Percentiles rank a stretch among this genome's conserved stretches.
Conservation (phyloP, 2,113 vertebrate genomes). For the Cephalophus harveyi region DNA sequence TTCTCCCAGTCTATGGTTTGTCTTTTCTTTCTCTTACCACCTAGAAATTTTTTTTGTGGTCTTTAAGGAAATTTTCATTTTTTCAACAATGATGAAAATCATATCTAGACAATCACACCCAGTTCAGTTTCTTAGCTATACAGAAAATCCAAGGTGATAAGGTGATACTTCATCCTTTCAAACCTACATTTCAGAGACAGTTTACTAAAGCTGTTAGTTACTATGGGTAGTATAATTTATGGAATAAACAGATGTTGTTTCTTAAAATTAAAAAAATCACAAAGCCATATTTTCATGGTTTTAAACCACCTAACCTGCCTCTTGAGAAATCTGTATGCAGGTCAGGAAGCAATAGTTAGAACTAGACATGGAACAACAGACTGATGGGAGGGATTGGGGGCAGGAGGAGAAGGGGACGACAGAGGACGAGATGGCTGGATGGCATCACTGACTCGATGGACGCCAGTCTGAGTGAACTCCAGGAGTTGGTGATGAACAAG, state of each 20-base stretch:
- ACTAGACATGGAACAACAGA: too few relatives aligned
- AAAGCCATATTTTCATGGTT: neutral
- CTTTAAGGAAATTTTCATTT: neutral
- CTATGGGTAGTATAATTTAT: neutral
- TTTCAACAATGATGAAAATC: neutral
- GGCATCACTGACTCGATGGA: too few relatives aligned
- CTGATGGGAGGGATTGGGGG: too few relatives aligned
- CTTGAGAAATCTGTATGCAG: too few relatives aligned
- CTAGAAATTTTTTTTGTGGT: neutral
- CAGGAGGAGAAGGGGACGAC: too few relatives aligned
- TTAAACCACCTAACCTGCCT: neutral
- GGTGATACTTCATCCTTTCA: neutral
- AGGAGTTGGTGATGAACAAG: too few relatives aligned
- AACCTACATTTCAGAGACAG: neutral
- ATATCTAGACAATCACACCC: neutral
- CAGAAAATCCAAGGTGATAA: neutral
- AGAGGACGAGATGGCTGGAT: too few relatives aligned
- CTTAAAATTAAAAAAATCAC: conserved; percentile 9
- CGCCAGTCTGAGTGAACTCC: too few relatives aligned
- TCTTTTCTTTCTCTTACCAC: neutral
- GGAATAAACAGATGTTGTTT: neutral
- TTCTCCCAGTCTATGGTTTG: neutral
- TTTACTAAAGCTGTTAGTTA: neutral
- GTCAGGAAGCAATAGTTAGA: too few relatives aligned
- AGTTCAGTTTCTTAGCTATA: too few relatives aligned